These are phyloP conservation scores for Drosophila yakuba DNA, from an alignment of 1,140 invertebrate species.

Conservation along the genomic window DNA sequence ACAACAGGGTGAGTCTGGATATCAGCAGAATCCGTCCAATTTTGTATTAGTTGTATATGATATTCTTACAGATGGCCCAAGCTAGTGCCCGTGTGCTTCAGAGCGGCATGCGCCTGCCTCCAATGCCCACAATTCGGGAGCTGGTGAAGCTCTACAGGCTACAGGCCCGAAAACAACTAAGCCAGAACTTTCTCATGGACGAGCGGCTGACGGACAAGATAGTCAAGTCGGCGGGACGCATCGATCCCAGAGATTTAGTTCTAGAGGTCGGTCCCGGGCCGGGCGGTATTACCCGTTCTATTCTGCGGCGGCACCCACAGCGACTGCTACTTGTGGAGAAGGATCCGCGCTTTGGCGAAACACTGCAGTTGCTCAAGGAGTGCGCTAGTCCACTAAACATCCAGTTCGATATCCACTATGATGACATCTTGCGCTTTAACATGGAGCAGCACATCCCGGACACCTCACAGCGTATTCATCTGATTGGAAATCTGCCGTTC, in stretches of 20 bases:
- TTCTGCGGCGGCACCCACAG: constrained; percentile 90
- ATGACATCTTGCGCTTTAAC: constrained; percentile 94
- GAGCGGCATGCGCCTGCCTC: constrained; percentile 90
- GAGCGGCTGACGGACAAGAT: constrained; percentile 94
- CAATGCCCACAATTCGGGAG: constrained; percentile 95
- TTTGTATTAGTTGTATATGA: not conserved
- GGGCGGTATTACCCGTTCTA: constrained; percentile 96
- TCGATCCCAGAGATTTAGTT: constrained; percentile 88
- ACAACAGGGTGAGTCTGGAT: constrained; percentile 45
- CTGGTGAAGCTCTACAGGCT: constrained; percentile 95
- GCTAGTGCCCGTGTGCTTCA: constrained; percentile 59
- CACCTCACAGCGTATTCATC: constrained; percentile 89
- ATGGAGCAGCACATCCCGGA: constrained; percentile 90
- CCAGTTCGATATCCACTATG: constrained; percentile 91
- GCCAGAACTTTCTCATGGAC: constrained; percentile 99
- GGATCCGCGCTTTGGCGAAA: constrained; percentile 94
- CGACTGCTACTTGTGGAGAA: constrained; percentile 96
- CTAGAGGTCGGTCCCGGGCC: constrained; percentile 98
- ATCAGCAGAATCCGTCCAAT: not conserved
- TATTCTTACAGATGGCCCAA: constrained; percentile 59
- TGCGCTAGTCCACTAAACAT: constrained; percentile 72
- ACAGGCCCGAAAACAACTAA: constrained; percentile 93
- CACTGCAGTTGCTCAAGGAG: constrained; percentile 90
- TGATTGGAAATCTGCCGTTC: constrained; percentile 99
- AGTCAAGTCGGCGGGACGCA: constrained; percentile 90